phyloP scores from a whole-genome alignment of 1,140 invertebrate genomes.

The Hypsibius dujardini region DNA sequence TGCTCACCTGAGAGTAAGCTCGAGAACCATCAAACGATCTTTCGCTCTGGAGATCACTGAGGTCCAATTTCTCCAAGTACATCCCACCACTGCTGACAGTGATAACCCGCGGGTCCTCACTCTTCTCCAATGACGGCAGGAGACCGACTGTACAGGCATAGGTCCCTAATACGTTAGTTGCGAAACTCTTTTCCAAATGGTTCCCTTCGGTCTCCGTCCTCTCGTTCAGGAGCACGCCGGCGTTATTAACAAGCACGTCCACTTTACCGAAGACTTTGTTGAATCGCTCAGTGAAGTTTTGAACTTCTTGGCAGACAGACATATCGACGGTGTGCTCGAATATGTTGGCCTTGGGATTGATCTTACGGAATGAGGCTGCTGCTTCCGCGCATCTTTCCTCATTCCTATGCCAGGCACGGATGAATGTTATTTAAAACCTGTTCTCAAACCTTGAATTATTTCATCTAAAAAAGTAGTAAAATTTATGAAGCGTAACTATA shows the following conservation, averaged over 20 bases:
- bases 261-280: neutral
- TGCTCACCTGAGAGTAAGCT: constrained; percentile 35
- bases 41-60: constrained; percentile 35
- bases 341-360: neutral
- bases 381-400: too few relatives aligned
- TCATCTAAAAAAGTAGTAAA: too few relatives aligned
- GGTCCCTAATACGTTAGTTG: constrained; percentile 36
- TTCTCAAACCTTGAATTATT: too few relatives aligned
- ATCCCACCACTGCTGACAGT: constrained; percentile 39
- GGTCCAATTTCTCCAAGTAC: constrained; percentile 36
- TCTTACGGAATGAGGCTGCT: too few relatives aligned
- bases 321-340: too few relatives aligned
- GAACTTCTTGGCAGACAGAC: too few relatives aligned
- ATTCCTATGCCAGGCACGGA: too few relatives aligned
- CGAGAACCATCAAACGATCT: constrained; percentile 37
- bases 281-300: neutral
- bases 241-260: constrained; percentile 36
- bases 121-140: constrained; percentile 30
- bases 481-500: too few relatives aligned
- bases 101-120: constrained; percentile 29
- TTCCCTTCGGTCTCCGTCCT: constrained; percentile 32
- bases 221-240: constrained; percentile 36
- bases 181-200: constrained; percentile 38
- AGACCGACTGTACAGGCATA: constrained; percentile 35
- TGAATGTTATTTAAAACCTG: too few relatives aligned